Conservation (phyloP, 2,888 invertebrate species). For the Leuctra nigra region DNA sequence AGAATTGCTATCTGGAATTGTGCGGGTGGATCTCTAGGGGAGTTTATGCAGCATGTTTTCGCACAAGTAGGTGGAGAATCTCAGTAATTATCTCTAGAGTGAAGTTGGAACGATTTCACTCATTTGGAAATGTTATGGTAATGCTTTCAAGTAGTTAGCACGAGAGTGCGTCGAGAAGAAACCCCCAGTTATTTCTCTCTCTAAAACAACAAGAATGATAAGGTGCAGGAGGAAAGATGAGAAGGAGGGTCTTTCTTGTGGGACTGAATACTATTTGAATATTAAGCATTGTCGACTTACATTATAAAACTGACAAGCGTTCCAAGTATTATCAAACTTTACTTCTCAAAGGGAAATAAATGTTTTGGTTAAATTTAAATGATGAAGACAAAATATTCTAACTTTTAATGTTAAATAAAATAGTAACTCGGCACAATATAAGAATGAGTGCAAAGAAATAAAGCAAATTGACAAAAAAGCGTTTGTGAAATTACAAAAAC, state of each 20-base stretch:
- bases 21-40: no score
- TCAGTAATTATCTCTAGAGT: background rate
- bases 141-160: background rate
- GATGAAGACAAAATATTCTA: background rate
- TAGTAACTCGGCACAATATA: no score
- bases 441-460: no score
- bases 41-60: no score
- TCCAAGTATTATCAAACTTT: constrained; percentile 2
- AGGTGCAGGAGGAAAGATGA: background rate
- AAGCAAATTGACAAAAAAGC: no score
- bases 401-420: no score
- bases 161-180: background rate
- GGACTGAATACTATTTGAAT: constrained; percentile 7
- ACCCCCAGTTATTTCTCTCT: background rate
- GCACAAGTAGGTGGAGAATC: no score
- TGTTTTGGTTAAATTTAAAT: constrained; percentile 1
- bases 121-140: background rate
- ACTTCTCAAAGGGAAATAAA: constrained; percentile 2
- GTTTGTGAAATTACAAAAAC: no score
- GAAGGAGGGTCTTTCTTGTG: constrained; percentile 3
- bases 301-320: constrained; percentile 12
- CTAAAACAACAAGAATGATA: background rate
- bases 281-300: background rate
- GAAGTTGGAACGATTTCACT: background rate
- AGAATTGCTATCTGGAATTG: no score